Evolutionary conservation across 2,888 invertebrate genomes (phyloP), one percentile per base, ranked within the genome.

Genomic region (Protonemura montana): DNA sequence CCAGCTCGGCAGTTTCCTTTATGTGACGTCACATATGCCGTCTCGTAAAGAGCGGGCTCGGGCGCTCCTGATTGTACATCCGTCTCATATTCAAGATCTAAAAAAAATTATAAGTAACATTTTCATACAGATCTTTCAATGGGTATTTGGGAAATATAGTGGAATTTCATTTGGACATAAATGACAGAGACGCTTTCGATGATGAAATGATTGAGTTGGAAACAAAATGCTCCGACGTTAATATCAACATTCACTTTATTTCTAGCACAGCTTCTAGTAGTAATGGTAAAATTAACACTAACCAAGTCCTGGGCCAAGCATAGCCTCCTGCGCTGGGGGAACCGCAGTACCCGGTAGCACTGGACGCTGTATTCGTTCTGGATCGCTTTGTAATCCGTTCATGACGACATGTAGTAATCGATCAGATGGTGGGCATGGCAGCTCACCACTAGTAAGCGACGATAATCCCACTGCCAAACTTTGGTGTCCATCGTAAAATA

Each of bases 11-110:
- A 99, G 86, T 97, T 96, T 89, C 97, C 98, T 92, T 99, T 99
- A 92, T 99, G 99, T 2, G 98, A 98, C 0, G 99, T 99, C 59
- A 99, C 98, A 90, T 99, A 99, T 0, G 99, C 99, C 0, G 99
- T 99, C 92, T 99, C 99, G 90, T 99, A 99, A 13, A 98, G 94
- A 0, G 98, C 98, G 0, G 99, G 99, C 91, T 99, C 99, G 0
- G 99, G 98, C 0, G 99, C 98, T 25, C 97, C 94, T 0, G 97
- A 95, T 6, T 96, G 96, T 0, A 98, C 97, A 91, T 99, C 99
- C 85, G 98, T 98, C 91, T 99, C 99, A 91, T 96, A 99, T 91
- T 99, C 99, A 88, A 99, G 92, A 92, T 99, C 99, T 93, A 91
- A 21, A 80, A 87, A 82, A 41, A 35, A 10, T 3, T 35, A 35